Evolutionary conservation across 2,113 vertebrate genomes (phyloP).

Genomic region (Jacana jacana): DNA sequence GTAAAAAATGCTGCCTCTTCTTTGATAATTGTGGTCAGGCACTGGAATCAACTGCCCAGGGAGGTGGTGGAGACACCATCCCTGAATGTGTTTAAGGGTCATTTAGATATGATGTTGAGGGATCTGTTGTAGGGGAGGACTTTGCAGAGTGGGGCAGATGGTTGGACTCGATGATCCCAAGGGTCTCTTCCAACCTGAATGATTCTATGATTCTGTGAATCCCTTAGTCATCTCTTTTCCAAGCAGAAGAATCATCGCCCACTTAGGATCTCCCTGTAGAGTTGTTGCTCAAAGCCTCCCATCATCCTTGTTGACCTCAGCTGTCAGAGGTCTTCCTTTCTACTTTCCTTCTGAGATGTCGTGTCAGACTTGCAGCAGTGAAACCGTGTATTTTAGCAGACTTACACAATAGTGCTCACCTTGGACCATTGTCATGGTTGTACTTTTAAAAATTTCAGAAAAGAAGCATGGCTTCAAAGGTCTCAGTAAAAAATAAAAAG

Average conservation of each 20-base stretch:
- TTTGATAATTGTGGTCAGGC: no score
- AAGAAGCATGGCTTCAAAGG: background rate
- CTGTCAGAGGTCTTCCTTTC: background rate
- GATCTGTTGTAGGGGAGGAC: no score
- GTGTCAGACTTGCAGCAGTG: background rate
- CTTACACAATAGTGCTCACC: background rate
- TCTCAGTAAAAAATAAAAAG: background rate
- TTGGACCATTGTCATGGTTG: background rate
- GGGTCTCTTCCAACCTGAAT: no score
- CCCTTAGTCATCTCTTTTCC: background rate
- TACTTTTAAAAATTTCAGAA: background rate
- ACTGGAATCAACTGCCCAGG: no score
- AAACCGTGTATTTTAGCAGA: background rate
- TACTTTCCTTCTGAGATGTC: background rate
- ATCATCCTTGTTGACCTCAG: background rate
- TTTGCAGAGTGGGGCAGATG: no score
- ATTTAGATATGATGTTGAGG: no score
- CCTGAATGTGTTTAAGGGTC: no score
- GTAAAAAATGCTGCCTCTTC: background rate
- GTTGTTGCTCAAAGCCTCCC: background rate
- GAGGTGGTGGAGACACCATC: no score
- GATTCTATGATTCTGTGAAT: no score
- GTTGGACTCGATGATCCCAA: no score
- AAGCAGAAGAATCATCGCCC: background rate
- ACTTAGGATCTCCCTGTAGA: background rate